Evolutionary conservation across 2,888 invertebrate genomes (phyloP).

Genomic region (Cryptophagus acutangulus): DNA sequence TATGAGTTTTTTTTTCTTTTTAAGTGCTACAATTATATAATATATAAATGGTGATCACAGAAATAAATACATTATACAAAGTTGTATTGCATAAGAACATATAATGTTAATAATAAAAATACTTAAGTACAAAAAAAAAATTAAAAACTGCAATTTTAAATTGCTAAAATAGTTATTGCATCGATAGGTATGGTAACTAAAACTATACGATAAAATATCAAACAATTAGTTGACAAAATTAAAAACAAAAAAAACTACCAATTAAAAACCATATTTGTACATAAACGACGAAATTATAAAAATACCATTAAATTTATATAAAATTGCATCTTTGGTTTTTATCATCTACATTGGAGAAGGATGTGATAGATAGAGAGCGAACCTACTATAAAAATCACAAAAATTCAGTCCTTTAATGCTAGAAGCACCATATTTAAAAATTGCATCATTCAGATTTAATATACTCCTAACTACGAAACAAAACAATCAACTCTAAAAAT

Average conservation of each 20-base stretch:
- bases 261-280: conserved; percentile 3
- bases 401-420: conserved; percentile 34
- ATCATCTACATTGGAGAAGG: conserved; percentile 25
- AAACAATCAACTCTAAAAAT: not conserved
- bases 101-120: conserved; percentile 7
- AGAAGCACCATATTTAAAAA: conserved; percentile 38
- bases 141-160: conserved; percentile 16
- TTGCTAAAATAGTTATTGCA: too few species aligned
- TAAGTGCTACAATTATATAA: conserved; percentile 38
- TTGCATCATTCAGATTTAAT: too few species aligned
- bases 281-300: conserved; percentile 10
- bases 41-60: conserved; percentile 41
- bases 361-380: conserved; percentile 23
- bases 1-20: too few species aligned
- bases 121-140: conserved; percentile 27
- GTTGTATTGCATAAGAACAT: too few species aligned
- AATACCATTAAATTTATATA: conserved; percentile 1
- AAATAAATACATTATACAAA: conserved; percentile 16
- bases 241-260: conserved; percentile 15
- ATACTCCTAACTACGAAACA: too few species aligned
- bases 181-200: too few species aligned
- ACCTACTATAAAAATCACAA: conserved; percentile 34
- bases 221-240: conserved; percentile 21
- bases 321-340: conserved; percentile 25
- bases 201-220: conserved; percentile 18